Percentiles rank a stretch among this genome's conserved stretches.
These are phyloP conservation scores for Colistium nudipinnis DNA, from an alignment of 2,113 vertebrate genomes.

Conservation along the genomic window DNA sequence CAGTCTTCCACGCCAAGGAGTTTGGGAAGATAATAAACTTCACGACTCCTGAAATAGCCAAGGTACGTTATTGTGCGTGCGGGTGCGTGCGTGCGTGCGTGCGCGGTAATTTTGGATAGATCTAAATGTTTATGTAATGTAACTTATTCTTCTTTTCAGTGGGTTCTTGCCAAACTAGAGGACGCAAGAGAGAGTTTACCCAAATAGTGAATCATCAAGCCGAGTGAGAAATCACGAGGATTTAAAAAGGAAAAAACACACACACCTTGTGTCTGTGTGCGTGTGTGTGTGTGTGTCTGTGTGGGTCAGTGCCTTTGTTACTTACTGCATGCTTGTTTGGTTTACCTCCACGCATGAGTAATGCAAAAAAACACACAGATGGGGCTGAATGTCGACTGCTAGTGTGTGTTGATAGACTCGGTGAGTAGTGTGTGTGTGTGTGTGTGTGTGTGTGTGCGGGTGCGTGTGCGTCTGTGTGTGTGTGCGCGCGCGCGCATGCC, in stretches of 20 bases:
- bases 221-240: not conserved
- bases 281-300: too few relatives aligned
- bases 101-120: not conserved
- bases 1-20: constrained; percentile 97
- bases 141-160: constrained; percentile 77
- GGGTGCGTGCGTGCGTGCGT: too few relatives aligned
- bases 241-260: not conserved
- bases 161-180: constrained; percentile 93
- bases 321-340: constrained; percentile 60
- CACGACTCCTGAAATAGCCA: constrained; percentile 90
- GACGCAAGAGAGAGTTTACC: constrained; percentile 90
- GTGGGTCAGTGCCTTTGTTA: constrained; percentile 79
- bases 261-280: not conserved
- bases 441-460: not conserved
- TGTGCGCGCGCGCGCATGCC: constrained; percentile 35
- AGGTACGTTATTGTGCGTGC: constrained; percentile 83
- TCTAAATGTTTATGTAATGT: not conserved
- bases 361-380: not conserved
- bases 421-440: not conserved
- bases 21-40: constrained; percentile 99
- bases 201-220: constrained; percentile 71
- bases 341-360: constrained; percentile 40
- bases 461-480: not conserved
- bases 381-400: constrained; percentile 37
- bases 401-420: constrained; percentile 1